Conservation (phyloP, 1,140 invertebrate species). For the Gonatopus flavifemur region DNA sequence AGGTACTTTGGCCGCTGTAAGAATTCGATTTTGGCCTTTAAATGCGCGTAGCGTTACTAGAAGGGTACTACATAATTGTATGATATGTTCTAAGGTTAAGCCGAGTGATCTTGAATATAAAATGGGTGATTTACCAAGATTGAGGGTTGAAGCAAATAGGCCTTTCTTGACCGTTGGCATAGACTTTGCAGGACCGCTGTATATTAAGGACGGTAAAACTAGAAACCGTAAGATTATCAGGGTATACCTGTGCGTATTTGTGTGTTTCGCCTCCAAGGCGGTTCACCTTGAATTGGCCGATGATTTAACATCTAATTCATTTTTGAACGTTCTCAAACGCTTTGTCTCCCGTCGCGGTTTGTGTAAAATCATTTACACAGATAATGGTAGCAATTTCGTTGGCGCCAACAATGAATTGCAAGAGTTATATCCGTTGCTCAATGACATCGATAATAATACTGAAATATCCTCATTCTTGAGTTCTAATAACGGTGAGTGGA, state of each 20-base stretch:
- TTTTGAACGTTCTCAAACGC: constrained; percentile 18
- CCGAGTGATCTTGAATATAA: constrained; percentile 17
- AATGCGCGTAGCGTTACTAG: constrained; percentile 1
- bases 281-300: no score
- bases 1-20: constrained; percentile 10
- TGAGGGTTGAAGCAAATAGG: constrained; percentile 22
- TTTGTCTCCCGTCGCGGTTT: constrained; percentile 31
- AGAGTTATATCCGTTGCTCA: not conserved
- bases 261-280: not conserved
- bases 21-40: constrained; percentile 28
- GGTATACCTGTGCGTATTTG: not conserved
- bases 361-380: constrained; percentile 48
- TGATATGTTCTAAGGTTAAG: constrained; percentile 20
- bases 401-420: constrained; percentile 9
- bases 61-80: constrained; percentile 24
- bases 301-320: constrained; percentile 21
- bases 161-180: constrained; percentile 45
- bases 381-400: constrained; percentile 18
- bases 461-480: not conserved
- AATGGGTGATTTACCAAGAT: constrained; percentile 43
- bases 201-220: constrained; percentile 23
- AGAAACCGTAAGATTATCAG: not conserved
- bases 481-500: not conserved
- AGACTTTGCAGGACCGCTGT: constrained; percentile 48
- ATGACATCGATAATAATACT: not conserved